Evolutionary conservation across 2,113 vertebrate genomes (phyloP), one percentile per base, ranked within the genome.

Genomic region (Manacus vitellinus): DNA sequence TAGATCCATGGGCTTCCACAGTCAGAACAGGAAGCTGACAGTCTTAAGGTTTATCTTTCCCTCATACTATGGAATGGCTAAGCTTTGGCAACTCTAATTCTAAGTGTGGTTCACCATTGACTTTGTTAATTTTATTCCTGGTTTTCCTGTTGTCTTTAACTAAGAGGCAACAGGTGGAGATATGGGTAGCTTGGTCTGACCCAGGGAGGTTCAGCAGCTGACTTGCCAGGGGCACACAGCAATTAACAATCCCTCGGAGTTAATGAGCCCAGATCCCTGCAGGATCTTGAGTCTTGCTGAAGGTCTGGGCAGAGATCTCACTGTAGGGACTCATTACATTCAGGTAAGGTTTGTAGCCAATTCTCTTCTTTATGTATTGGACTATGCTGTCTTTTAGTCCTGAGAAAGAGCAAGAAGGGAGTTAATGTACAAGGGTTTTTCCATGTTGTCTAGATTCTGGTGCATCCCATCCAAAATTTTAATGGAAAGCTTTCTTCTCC

Each of bases 401-500:
- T 41, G 44, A 88, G 61, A 88, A 92, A 86, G 24, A 63, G 41
- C 43, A 71, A 72, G 46, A 76, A 88, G 18, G 17, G 68, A 35
- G 47, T 75, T 83, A 70, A 80, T 17, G 25, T 16, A 51, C 27
- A 54, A 92, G 46, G 14, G 24, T 78, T 91, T 89, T 85, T 62
- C 49, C 70, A 77, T 92, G 71, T 79, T 91, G 58, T 73, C 94
- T 93, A 71, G 76, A 90, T 94, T 92, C 79, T 94, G 44, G 66
- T 56, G 49, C 3, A 4, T 75, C 54, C 47, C n/a, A 56, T 88
- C 94, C 92, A 95, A 84, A 87, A 72, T 72, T 71, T 96, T 95
- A 95, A 96, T 95, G 81, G 85, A 86, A 94, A 94, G 39, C 79
- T 93, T 95, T 93, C 63, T 77, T 86, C 87, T 90, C 35, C 78